Base-by-base conservation (phyloP, 2,113 vertebrate species). In the Synodontis membranacea region DNA sequence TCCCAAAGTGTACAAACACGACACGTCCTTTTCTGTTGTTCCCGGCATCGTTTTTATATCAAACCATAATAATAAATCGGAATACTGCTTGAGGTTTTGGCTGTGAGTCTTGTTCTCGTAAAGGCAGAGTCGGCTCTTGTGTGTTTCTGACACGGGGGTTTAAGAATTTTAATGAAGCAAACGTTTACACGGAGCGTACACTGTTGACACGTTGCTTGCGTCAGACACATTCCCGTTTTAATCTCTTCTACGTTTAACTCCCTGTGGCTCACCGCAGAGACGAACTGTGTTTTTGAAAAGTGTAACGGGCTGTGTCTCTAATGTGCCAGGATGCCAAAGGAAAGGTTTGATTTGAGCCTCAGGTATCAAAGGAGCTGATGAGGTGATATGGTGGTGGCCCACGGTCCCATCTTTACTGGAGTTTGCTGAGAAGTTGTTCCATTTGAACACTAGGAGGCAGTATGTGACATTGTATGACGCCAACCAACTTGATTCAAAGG, bases 161-260 rank as follows among this genome's bases (percentile, higher is more conserved):
- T 74, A 80, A 58, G 88, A 86, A 89, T 86, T 85, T 83, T 84
- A 80, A 52, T 15, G 28, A 60, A 89, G 70, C 83, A 79, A 89
- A 87, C 83, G 80, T 87, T 87, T 89, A 87, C 70, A 83, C 79
- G 17, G 68, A 75, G 76, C 4, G 60, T 74, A 48, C 82, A 72
- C 83, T 86, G 86, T 75, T 85, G 83, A 87, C 31, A 79, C 60
- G 83, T 52, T 82, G 79, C 86, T 89, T 86, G 80, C 88, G 83
- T 89, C 88, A 89, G 78, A 68, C 54, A 60, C 82, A 34, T 86
- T 81, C 80, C 56, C 68, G 50, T 56, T 87, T 87, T 62, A 82
- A 84, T 78, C 88, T 84, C 78, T 64, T 52, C 64, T 64, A n/a
- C 54, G 0, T 54, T 58, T 81, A 44, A 42, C 54, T 39, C 74